Evolutionary conservation across 2,888 invertebrate genomes (phyloP).

Genomic region (Caenorhabditis wallacei): DNA sequence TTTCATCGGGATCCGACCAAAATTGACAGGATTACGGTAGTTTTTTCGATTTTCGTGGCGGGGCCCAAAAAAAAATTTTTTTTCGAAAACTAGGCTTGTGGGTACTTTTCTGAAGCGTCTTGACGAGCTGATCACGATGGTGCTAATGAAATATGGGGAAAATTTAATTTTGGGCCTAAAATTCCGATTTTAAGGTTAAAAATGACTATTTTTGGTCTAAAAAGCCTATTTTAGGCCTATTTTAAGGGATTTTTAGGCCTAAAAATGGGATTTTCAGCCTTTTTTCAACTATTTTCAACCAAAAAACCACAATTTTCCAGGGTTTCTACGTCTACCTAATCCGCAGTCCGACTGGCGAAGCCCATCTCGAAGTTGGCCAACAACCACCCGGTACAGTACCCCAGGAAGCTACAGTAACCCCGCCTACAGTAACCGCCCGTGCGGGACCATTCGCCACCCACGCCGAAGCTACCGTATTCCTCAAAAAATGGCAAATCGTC

Average conservation of each 20-base stretch:
- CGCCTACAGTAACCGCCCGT: constrained; percentile 31
- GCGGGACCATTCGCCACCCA: constrained; percentile 65
- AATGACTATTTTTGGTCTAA: too few species aligned
- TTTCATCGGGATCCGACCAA: neutral
- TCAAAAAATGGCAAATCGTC: constrained; percentile 15
- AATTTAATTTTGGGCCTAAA: too few species aligned
- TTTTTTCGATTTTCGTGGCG: neutral
- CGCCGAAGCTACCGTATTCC: constrained; percentile 32
- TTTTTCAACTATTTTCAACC: too few species aligned
- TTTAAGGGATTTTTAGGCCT: too few species aligned
- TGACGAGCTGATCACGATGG: neutral
- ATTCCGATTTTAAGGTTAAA: too few species aligned
- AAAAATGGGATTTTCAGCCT: too few species aligned
- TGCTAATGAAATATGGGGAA: too few species aligned
- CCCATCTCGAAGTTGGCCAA: constrained; percentile 9
- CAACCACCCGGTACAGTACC: neutral
- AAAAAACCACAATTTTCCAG: too few species aligned
- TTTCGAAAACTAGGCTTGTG: neutral
- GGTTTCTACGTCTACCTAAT: constrained; percentile 46
- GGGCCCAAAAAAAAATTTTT: neutral
- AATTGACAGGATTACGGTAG: neutral
- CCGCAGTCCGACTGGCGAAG: constrained; percentile 12
- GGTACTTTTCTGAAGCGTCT: neutral
- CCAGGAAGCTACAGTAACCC: neutral
- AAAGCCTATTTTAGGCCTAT: too few species aligned